Percentiles rank a stretch among this genome's conserved stretches.
Evolutionary conservation across 2,113 vertebrate genomes (phyloP).

Genomic region (Erpornis zantholeuca): DNA sequence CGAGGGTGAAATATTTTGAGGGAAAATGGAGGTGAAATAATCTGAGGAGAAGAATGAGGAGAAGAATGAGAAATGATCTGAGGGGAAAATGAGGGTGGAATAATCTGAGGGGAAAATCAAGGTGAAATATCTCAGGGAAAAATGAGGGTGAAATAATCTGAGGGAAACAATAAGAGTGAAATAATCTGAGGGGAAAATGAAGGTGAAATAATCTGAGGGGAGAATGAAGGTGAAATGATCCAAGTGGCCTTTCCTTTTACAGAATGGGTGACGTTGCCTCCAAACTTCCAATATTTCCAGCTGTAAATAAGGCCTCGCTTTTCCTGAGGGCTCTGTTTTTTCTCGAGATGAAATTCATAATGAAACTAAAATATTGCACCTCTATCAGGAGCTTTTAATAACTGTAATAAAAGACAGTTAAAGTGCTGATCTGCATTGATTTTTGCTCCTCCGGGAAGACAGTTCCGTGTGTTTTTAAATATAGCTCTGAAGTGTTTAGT

Average conservation of each 20-base stretch:
- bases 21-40: not conserved
- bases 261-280: not conserved
- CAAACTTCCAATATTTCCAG: not conserved
- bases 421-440: conserved; percentile 19
- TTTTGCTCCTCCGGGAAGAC: not conserved
- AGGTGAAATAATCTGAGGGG: not conserved
- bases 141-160: not conserved
- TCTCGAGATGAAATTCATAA: not conserved
- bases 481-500: not conserved
- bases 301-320: not conserved
- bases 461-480: conserved; percentile 3
- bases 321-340: not conserved
- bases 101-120: not conserved
- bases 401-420: conserved; percentile 13
- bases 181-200: not conserved
- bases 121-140: no score
- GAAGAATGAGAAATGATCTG: no score
- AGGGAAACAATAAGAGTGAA: not conserved
- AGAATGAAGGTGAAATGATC: not conserved
- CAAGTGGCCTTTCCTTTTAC: not conserved
- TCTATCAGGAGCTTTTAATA: conserved; percentile 34
- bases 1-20: not conserved
- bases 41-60: not conserved
- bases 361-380: conserved; percentile 8
- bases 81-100: not conserved